Evolutionary conservation across 2,113 vertebrate genomes (phyloP), one percentile per base, ranked within the genome.

Genomic region (Chlamydotis undulata): DNA sequence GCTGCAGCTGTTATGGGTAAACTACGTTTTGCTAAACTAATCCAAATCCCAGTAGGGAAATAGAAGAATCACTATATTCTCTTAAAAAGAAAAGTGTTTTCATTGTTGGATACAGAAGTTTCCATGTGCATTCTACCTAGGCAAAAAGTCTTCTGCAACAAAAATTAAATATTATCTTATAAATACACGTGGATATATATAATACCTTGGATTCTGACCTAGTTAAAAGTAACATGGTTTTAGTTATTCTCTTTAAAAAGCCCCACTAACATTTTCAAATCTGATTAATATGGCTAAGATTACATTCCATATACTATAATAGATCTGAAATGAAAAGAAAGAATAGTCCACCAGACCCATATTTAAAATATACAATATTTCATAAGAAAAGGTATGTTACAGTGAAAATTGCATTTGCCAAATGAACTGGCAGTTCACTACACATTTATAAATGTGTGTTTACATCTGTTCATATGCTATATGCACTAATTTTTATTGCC

Each of bases 1-100:
- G 88, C 81, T 97, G 93, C 98, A 98, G 98, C 97, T 98, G 97
- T 96, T 97, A 93, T 91, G 95, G 90, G 95, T 96, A 97, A 98
- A 97, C 95, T 97, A 76, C 91, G 84, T 96, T 98, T 95, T 96
- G 71, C 92, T 97, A 93, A 97, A 97, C 96, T 96, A 97, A 97
- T 97, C 97, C 93, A 87, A 91, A 84, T 95, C 96, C 97, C 96
- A 79, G 67, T 87, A 90, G 94, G 96, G 92, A 96, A 98, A 97
- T 35, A 96, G 81, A 95, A 95, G 80, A 96, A 95, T 85, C 77
- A 64, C 83, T 96, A 70, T 87, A 69, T 96, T 97, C 93, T 75
- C 91, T 89, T 91, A 96, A 94, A 95, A 96, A 97, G 64, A 65
- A 92, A 94, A 95, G 68, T 90, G 50, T 97, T 96, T 97, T 97